phyloP scores from a whole-genome alignment of 1,140 invertebrate species.

The honey bee (Apis mellifera) region DNA sequence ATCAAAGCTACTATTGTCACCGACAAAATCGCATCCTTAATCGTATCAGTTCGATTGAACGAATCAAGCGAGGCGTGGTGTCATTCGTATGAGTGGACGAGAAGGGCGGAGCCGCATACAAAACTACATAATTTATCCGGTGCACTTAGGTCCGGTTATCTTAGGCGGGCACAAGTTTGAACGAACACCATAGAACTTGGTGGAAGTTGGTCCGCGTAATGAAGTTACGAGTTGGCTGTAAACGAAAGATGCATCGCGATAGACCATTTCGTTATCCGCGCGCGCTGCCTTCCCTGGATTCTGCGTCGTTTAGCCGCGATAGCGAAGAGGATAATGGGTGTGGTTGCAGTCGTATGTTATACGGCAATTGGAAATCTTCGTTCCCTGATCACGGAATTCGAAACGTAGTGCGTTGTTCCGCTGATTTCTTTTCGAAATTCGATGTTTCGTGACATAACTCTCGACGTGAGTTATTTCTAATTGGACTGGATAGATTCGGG shows the following conservation, averaged over 20 bases:
- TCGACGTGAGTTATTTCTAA: too few relatives aligned
- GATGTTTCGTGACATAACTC: too few relatives aligned
- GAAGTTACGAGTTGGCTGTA: constrained; percentile 29
- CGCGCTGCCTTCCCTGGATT: not conserved
- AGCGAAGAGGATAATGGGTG: not conserved
- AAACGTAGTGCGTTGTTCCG: too few relatives aligned
- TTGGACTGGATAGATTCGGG: not conserved
- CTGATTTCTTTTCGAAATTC: too few relatives aligned
- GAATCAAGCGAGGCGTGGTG: constrained; percentile 17
- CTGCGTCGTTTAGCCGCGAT: not conserved
- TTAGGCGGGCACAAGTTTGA: not conserved
- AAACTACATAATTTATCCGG: constrained; percentile 62
- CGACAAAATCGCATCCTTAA: constrained; percentile 41
- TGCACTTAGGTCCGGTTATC: constrained; percentile 45
- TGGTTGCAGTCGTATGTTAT: not conserved
- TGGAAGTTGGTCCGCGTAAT: constrained; percentile 21
- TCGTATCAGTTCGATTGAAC: constrained; percentile 31
- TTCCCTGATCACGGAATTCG: not conserved
- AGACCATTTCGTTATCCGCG: constrained; percentile 18
- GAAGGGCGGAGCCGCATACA: constrained; percentile 42
- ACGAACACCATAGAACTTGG: constrained; percentile 12
- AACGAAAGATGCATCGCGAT: constrained; percentile 44
- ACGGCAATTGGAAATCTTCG: not conserved
- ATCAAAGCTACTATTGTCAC: not conserved
- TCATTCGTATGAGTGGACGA: not conserved